A percentile compares a stretch with the other conserved stretches of the same genome.
Evolutionary conservation across 2,797 vertebrate species (phyloP).

Genomic region (Chaetodon trifasciatus): DNA sequence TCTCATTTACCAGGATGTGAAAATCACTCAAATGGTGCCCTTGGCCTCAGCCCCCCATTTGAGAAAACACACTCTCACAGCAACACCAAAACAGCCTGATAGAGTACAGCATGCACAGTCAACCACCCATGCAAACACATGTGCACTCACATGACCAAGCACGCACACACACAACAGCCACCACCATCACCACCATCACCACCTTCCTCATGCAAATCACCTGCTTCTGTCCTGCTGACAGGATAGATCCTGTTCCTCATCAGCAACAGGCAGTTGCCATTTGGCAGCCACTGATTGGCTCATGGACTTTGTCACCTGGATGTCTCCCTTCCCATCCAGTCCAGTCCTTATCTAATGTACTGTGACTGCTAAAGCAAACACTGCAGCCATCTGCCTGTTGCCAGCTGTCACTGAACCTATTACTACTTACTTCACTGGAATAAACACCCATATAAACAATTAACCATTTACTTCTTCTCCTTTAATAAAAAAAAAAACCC

Average conservation of each 20-base stretch:
- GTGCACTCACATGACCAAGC: conserved; percentile 1
- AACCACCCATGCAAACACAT: conserved; percentile 32
- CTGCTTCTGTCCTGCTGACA: conserved; percentile 33
- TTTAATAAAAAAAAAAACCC: too few species aligned
- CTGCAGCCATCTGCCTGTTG: conserved; percentile 16
- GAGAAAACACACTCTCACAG: conserved; percentile 46
- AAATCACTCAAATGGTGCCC: conserved; percentile 33
- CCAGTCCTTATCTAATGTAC: conserved; percentile 66
- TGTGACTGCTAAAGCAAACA: conserved; percentile 65
- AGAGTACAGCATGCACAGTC: conserved; percentile 6
- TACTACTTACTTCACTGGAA: too few species aligned
- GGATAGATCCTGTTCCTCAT: conserved; percentile 62
- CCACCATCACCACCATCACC: conserved; percentile 8
- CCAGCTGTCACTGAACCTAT: background rate
- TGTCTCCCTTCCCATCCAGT: conserved; percentile 19
- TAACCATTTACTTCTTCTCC: background rate
- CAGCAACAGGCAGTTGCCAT: conserved; percentile 42
- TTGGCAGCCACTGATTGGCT: conserved; percentile 78
- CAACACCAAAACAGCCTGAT: conserved; percentile 26
- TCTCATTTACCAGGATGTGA: conserved; percentile 35
- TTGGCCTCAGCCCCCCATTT: conserved; percentile 6
- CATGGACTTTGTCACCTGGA: conserved; percentile 69
- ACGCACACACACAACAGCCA: conserved; percentile 1
- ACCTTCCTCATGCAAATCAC: conserved; percentile 72
- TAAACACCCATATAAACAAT: background rate